A percentile compares a stretch with the other conserved stretches of the same genome.
These are phyloP conservation scores for Oreochromis aureus DNA, from an alignment of 2,113 vertebrate species.

Conservation along the genomic window DNA sequence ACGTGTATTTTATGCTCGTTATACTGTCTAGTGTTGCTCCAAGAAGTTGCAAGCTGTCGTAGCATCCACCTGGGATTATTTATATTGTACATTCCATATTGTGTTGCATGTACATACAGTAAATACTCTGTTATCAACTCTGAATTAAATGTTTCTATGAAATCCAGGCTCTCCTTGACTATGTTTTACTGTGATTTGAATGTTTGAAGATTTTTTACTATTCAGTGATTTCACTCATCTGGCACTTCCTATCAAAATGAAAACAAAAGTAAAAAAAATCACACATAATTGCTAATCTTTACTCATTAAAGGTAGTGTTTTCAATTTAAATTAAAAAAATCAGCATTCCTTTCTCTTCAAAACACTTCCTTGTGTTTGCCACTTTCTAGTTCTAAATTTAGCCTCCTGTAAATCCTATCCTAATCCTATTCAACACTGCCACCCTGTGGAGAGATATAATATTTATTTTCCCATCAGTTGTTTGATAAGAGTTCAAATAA, in stretches of 20 bases:
- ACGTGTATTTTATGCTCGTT: conserved; percentile 82
- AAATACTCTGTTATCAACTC: conserved; percentile 77
- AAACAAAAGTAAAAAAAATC: background rate
- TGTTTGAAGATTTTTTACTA: background rate
- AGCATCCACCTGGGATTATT: conserved; percentile 83
- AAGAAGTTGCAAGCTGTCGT: conserved; percentile 70
- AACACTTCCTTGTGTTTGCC: background rate
- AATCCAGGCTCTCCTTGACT: conserved; percentile 22
- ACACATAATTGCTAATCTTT: background rate
- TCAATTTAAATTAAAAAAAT: background rate
- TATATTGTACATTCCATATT: conserved; percentile 84
- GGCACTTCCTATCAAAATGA: background rate
- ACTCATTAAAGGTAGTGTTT: background rate
- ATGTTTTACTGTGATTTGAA: background rate
- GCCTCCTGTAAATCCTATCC: background rate
- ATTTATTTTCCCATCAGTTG: background rate
- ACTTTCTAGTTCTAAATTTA: background rate
- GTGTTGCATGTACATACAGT: conserved; percentile 95
- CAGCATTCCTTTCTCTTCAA: background rate
- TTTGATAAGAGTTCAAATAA: background rate
- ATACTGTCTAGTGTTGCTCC: conserved; percentile 60
- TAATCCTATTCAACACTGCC: conserved; percentile 20
- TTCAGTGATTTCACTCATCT: background rate
- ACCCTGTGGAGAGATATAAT: background rate
- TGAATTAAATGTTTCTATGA: conserved; percentile 96